Percentiles rank a stretch among this genome's conserved stretches.
Evolutionary conservation across 1,140 invertebrate species (phyloP).

Genomic region (Idris sp.): DNA sequence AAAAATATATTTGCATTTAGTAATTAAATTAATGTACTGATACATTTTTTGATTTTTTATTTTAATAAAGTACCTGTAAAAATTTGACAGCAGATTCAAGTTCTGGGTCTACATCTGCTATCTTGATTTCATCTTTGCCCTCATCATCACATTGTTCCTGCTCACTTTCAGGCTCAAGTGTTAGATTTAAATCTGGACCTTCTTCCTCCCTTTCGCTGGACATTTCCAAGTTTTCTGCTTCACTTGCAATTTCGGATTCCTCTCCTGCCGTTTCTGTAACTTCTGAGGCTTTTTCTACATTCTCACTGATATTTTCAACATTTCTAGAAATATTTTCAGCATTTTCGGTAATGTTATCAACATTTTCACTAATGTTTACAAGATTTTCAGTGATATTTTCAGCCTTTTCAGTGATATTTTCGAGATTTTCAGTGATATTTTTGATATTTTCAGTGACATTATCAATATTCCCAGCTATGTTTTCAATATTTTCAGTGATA

Average conservation of each 20-base stretch:
- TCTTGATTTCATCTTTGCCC: conserved; percentile 5
- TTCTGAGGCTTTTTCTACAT: background rate
- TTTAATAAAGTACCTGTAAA: conserved; percentile 58
- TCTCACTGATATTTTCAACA: background rate
- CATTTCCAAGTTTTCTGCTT: conserved; percentile 7
- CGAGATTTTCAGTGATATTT: too few species aligned
- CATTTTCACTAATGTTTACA: too few species aligned
- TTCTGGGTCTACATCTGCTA: conserved; percentile 68
- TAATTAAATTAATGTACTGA: too few species aligned
- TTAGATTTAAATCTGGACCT: conserved; percentile 39
- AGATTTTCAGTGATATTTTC: too few species aligned
- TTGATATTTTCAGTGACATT: too few species aligned
- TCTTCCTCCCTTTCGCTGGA: conserved; percentile 38
- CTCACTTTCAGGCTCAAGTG: conserved; percentile 25
- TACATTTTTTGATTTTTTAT: too few species aligned
- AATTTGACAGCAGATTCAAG: conserved; percentile 75
- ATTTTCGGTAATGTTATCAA: too few species aligned
- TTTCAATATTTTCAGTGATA: too few species aligned
- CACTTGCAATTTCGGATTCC: conserved; percentile 8
- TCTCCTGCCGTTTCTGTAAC: conserved; percentile 16
- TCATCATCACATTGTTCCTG: conserved; percentile 17
- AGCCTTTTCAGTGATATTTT: too few species aligned
- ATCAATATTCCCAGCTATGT: too few species aligned
- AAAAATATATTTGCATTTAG: background rate
- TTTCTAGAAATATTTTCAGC: background rate